Evolutionary conservation across 2,113 vertebrate species (phyloP), one percentile per base, ranked within the genome.

Genomic region (Tiliqua scincoides): DNA sequence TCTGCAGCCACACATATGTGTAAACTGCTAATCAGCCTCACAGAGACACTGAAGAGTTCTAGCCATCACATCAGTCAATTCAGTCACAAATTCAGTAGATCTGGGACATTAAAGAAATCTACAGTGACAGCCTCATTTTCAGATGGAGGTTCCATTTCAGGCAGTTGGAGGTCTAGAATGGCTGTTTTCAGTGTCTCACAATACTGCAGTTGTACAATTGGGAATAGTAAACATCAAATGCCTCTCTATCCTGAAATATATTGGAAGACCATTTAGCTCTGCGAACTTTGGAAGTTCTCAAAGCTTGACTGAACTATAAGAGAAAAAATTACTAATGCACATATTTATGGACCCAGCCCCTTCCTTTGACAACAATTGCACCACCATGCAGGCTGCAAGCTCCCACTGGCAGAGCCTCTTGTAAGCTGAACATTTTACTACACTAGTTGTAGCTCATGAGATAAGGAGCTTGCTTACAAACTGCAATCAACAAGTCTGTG

Each of bases 401-500:
- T n/a, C n/a, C n/a, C n/a, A n/a, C n/a, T n/a, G n/a, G n/a, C n/a
- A n/a, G 32, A 9, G 57, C 0, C 20, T 62, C 32, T 37, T 4
- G 23, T 32, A 37, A 62, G 12, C n/a, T 61, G 61, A 35, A 78
- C 10, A 21, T 62, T 62, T 54, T n/a, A 61, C 85, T 90, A 75
- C 70, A 81, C 59, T 83, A 74, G 89, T 85, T 30, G 9, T 7
- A 57, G 8, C 35, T 43, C 17, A 76, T 23, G 59, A 75, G 40
- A 17, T 3, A 80, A 37, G 54, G 43, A 27, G 14, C 25, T 75
- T 61, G 48, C 52, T 54, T 52, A 54, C 57, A 54, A 78, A 12
- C 11, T 63, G 61, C 78, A 85, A 52, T 83, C 89, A 88, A 23
- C 27, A 35, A 59, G 4, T 6, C 2, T 78, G 86, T 86, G 32